Evolutionary conservation across 2,888 invertebrate genomes (phyloP).

Genomic region (Latrodectus elegans): DNA sequence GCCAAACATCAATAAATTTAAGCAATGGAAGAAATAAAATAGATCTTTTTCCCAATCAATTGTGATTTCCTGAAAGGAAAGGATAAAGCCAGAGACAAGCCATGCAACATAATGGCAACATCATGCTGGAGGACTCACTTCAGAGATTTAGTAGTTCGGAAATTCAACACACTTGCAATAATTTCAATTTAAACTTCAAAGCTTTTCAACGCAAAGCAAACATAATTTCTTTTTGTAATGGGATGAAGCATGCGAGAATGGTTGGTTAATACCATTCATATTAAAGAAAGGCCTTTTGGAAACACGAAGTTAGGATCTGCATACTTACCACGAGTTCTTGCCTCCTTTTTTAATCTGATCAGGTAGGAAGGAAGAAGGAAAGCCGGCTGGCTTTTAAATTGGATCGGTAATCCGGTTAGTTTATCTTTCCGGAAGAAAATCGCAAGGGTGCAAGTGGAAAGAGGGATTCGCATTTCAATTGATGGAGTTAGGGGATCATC

Average conservation of each 20-base stretch:
- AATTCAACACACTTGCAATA: neutral
- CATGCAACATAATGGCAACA: neutral
- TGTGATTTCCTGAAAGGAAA: neutral
- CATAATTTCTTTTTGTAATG: neutral
- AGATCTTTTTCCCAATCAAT: too few species aligned
- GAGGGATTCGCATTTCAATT: constrained; percentile 13
- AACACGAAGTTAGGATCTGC: constrained; percentile 9
- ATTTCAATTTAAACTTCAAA: constrained; percentile 7
- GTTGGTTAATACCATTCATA: neutral
- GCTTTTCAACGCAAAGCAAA: neutral
- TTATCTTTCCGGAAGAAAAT: constrained; percentile 50
- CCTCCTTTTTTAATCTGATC: constrained; percentile 32
- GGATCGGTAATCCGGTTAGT: constrained; percentile 59
- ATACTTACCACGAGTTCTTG: constrained; percentile 7
- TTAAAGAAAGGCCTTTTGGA: neutral
- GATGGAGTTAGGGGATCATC: neutral
- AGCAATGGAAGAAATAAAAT: neutral
- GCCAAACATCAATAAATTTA: constrained; percentile 1
- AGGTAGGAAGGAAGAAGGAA: constrained; percentile 8
- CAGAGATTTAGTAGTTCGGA: neutral
- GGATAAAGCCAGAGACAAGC: neutral
- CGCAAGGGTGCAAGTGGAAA: neutral
- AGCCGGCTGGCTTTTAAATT: constrained; percentile 40
- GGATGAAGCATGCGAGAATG: neutral
- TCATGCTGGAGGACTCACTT: neutral